A percentile compares a stretch with the other conserved stretches of the same genome.
These are phyloP conservation scores for Callipepla squamata DNA, from an alignment of 2,113 vertebrate species.

Conservation along the genomic window DNA sequence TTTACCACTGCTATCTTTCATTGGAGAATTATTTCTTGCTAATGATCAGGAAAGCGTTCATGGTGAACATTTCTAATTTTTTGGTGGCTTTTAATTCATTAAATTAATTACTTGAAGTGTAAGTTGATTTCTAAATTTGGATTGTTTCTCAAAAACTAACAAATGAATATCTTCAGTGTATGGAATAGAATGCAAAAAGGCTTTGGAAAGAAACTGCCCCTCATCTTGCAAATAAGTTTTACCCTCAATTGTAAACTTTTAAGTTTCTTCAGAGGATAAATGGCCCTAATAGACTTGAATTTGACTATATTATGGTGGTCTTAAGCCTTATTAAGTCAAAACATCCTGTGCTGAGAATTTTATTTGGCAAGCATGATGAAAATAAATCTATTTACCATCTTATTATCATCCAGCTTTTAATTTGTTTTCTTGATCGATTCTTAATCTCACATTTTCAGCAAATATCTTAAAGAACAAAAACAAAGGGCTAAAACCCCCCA, in stretches of 20 bases:
- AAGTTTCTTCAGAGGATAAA: background rate
- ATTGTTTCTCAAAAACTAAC: background rate
- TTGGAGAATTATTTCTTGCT: background rate
- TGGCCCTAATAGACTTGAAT: background rate
- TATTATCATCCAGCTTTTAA: background rate
- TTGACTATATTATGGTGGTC: background rate
- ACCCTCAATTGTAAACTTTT: background rate
- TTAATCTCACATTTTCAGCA: background rate
- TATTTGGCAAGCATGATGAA: background rate
- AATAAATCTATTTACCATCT: background rate
- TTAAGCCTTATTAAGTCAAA: background rate
- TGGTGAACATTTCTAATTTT: background rate
- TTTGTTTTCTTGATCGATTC: background rate
- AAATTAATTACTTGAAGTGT: background rate
- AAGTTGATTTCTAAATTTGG: conserved; percentile 19
- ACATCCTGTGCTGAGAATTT: background rate
- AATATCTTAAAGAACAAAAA: background rate
- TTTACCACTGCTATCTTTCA: background rate
- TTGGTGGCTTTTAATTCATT: background rate
- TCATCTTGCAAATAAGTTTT: background rate
- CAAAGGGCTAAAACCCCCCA: background rate
- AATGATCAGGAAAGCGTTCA: background rate
- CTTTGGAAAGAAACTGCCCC: background rate
- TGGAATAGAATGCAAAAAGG: background rate
- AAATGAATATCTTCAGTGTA: background rate